Evolutionary conservation across 2,113 vertebrate genomes (phyloP), one percentile per base, ranked within the genome.

Genomic region (Hystrix cristata): DNA sequence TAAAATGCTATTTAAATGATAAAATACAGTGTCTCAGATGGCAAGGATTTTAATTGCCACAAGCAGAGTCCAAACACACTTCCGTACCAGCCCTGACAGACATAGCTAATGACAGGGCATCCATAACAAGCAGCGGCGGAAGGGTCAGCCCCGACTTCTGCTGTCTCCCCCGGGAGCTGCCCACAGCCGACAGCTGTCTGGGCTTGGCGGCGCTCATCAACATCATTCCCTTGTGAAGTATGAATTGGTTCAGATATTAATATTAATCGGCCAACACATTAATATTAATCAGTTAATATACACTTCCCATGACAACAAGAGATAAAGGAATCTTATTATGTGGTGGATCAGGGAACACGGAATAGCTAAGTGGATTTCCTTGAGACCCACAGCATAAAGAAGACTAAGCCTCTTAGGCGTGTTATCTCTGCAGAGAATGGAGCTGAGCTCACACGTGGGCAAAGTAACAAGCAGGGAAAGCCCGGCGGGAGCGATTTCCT

Each of bases 11-110:
- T 97, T 99, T 98, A 97, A 98, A 98, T 96, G 98, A 97, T 98
- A 97, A 98, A 98, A 98, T 87, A 46, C 34, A 60, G 79, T 55
- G 62, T 95, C 95, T 98, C 83, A 94, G 94, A 98, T 65, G 90
- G 94, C 94, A 59, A 80, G 90, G 93, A 3, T 4, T 98, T 98
- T 92, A 98, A 98, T 98, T 98, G 98, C 94, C 83, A 93, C 83
- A 94, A 98, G 98, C 98, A 95, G 98, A 98, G 91, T 98, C 98
- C 96, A 98, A 97, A 98, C 97, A 98, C 96, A 96, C 96, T 97
- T 95, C 72, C 76, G 38, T 51, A 72, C 95, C 65, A 86, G 72
- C 97, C 89, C 97, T 95, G 98, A 98, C 96, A 96, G 97, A 95
- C 95, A 7, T 67, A 7, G 67, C 94, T 97, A 97, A 97, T 97